Conservation (phyloP, 2,888 invertebrate genomes). For the Agrochola lychnidis region DNA sequence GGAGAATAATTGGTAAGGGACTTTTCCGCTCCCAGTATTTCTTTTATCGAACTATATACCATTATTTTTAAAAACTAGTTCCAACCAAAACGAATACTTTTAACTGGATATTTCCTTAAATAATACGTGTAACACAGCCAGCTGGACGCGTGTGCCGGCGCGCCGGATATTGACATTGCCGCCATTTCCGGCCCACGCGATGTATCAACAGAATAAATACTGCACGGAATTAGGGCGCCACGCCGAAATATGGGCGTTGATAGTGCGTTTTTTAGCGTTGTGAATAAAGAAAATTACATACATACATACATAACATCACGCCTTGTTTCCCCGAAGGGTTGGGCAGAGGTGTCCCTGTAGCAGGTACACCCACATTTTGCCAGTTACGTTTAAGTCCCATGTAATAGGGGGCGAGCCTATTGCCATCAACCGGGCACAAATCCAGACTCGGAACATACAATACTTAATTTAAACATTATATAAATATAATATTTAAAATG, state of each 20-base stretch:
- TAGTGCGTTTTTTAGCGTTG: slow-evolving; percentile 11
- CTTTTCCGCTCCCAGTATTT: not conserved
- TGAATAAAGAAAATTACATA: too few species aligned
- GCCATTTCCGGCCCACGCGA: slow-evolving; percentile 80
- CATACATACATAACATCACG: too few species aligned
- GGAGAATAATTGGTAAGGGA: not conserved
- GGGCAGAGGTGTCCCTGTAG: too few species aligned
- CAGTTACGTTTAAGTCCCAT: too few species aligned
- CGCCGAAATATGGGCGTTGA: slow-evolving; percentile 14
- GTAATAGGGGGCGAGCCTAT: too few species aligned
- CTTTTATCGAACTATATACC: not conserved
- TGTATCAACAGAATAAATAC: slow-evolving; percentile 74
- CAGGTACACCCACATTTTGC: too few species aligned
- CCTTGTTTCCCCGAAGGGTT: too few species aligned
- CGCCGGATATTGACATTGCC: slow-evolving; percentile 84
- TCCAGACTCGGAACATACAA: too few species aligned
- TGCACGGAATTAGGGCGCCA: slow-evolving; percentile 57
- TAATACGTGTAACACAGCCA: slow-evolving; percentile 47
- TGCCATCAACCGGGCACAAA: too few species aligned
- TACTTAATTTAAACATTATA: too few species aligned
- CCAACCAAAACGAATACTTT: not conserved
- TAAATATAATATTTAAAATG: too few species aligned
- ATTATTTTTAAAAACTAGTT: not conserved
- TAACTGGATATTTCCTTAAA: slow-evolving; percentile 48
- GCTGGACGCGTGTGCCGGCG: slow-evolving; percentile 47